A percentile compares a stretch with the other conserved stretches of the same genome.
phyloP scores from a whole-genome alignment of 1,140 invertebrate genomes.

The Drosophila fuyamai region DNA sequence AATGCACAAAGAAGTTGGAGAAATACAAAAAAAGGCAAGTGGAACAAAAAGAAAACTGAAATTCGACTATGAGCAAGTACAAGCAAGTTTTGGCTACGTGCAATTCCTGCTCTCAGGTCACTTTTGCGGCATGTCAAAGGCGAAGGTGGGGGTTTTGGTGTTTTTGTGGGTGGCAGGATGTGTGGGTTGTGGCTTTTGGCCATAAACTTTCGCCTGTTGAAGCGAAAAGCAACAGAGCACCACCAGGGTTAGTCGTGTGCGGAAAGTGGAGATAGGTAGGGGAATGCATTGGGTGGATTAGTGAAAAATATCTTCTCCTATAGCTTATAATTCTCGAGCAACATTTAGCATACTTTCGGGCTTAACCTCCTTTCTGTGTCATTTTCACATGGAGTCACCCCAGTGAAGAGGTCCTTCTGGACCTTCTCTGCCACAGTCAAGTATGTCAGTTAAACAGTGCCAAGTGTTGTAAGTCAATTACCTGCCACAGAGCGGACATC shows the following conservation, averaged over 20 bases:
- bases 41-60: constrained; percentile 47
- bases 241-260: constrained; percentile 18
- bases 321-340: constrained; percentile 20
- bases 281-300: constrained; percentile 14
- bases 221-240: constrained; percentile 48
- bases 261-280: constrained; percentile 2
- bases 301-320: constrained; percentile 26
- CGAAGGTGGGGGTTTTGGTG: constrained; percentile 1
- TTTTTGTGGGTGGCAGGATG: constrained; percentile 24
- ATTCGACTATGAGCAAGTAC: constrained; percentile 53
- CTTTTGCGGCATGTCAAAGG: constrained; percentile 52
- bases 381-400: constrained; percentile 15
- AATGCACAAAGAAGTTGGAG: constrained; percentile 61
- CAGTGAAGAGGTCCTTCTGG: constrained; percentile 19
- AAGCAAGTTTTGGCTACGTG: constrained; percentile 75
- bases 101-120: constrained; percentile 76
- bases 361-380: constrained; percentile 1
- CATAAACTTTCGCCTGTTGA: constrained; percentile 77
- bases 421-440: constrained; percentile 39
- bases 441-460: constrained; percentile 65
- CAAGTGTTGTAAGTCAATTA: constrained; percentile 79
- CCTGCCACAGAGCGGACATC: constrained; percentile 65
- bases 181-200: constrained; percentile 73
- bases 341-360: constrained; percentile 12
- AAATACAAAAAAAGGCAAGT: constrained; percentile 6